A percentile compares a stretch with the other conserved stretches of the same genome.
Conservation (phyloP, 1,140 invertebrate species). For the Octopus sinensis region DNA sequence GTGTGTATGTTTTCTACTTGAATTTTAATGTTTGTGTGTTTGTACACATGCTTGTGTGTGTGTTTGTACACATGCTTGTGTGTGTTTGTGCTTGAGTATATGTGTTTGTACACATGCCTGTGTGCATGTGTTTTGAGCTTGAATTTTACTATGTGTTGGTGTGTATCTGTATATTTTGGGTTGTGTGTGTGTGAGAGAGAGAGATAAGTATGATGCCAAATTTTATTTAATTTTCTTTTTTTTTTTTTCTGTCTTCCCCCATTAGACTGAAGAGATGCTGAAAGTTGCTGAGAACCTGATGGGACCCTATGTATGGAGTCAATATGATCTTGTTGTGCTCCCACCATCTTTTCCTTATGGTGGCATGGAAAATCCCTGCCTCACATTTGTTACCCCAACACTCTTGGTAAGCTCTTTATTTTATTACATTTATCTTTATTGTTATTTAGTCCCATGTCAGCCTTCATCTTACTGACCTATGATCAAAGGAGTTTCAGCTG, state of each 20-base stretch:
- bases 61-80: no score
- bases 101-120: background rate
- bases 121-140: background rate
- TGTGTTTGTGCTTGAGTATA: no score
- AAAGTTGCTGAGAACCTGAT: slow-evolving; percentile 72
- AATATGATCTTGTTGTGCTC: slow-evolving; percentile 82
- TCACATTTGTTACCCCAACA: slow-evolving; percentile 92
- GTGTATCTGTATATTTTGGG: background rate
- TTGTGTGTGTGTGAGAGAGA: background rate
- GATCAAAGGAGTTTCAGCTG: no score
- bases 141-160: background rate
- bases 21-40: no score
- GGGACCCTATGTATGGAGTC: slow-evolving; percentile 59
- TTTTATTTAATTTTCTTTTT: background rate
- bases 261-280: slow-evolving; percentile 76
- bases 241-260: slow-evolving; percentile 15
- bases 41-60: no score
- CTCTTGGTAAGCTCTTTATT: slow-evolving; percentile 63
- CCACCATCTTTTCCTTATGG: slow-evolving; percentile 93
- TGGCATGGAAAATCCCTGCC: slow-evolving; percentile 95
- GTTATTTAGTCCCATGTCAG: no score
- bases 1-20: no score
- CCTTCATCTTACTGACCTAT: no score
- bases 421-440: no score
- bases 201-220: background rate